Evolutionary conservation across 2,888 invertebrate genomes (phyloP).

Genomic region (Spilosoma lubricipeda): DNA sequence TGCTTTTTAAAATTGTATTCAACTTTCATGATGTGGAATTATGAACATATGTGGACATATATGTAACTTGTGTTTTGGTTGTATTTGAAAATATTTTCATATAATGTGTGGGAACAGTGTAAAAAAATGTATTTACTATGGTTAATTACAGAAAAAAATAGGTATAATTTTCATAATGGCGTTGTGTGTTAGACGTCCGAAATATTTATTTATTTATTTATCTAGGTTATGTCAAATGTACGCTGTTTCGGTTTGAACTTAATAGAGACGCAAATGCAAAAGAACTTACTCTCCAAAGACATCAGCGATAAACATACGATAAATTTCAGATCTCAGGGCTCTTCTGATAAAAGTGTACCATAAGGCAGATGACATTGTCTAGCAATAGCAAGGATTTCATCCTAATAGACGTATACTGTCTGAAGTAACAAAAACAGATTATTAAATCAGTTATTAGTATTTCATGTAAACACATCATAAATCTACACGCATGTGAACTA

Average conservation of each 20-base stretch:
- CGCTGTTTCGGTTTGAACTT: neutral
- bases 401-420: neutral
- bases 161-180: neutral
- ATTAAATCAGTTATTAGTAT: neutral
- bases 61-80: neutral
- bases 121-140: neutral
- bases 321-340: neutral
- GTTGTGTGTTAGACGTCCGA: no score
- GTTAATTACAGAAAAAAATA: neutral
- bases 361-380: neutral
- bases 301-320: no score
- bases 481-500: neutral
- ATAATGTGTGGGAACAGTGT: neutral
- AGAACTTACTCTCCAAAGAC: no score
- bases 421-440: neutral
- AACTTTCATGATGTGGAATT: conserved; percentile 29
- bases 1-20: conserved; percentile 45
- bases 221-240: neutral
- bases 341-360: neutral
- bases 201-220: no score
- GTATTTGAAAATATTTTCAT: neutral
- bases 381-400: neutral
- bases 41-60: conserved; percentile 3
- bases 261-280: neutral
- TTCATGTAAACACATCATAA: neutral